These are phyloP conservation scores for Caenorhabditis briggsae DNA, from an alignment of 1,140 invertebrate species.

Conservation along the genomic window DNA sequence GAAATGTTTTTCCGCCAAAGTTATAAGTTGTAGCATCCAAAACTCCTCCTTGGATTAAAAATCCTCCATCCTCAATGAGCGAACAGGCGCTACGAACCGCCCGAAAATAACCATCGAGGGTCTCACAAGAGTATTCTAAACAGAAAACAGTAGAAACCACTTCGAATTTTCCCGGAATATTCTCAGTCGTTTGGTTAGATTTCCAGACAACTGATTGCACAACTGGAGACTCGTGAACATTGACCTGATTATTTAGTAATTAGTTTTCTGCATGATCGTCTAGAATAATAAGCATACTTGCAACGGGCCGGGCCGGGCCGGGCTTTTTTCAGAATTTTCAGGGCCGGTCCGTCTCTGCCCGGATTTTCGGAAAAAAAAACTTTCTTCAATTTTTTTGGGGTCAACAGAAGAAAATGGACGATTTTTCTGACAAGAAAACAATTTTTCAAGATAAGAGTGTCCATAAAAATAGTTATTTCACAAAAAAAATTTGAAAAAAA, in stretches of 20 bases:
- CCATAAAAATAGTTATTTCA: too few species aligned
- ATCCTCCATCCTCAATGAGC: slow-evolving; percentile 70
- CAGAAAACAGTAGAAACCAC: slow-evolving; percentile 75
- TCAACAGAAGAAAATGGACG: too few species aligned
- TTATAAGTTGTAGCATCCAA: slow-evolving; percentile 16
- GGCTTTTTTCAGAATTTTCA: too few species aligned
- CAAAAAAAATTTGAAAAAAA: too few species aligned
- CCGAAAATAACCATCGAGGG: slow-evolving; percentile 71
- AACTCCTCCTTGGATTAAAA: slow-evolving; percentile 65
- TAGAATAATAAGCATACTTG: too few species aligned
- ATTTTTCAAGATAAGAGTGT: too few species aligned
- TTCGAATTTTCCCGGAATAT: slow-evolving; percentile 63
- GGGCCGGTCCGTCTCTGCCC: too few species aligned
- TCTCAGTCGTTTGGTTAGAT: not conserved
- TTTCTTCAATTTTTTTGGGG: too few species aligned
- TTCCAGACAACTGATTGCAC: slow-evolving; percentile 69
- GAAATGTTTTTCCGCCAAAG: slow-evolving; percentile 54
- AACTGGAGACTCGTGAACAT: slow-evolving; percentile 72
- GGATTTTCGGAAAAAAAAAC: too few species aligned
- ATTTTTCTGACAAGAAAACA: too few species aligned
- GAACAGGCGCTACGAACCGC: slow-evolving; percentile 70
- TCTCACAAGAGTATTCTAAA: slow-evolving; percentile 76
- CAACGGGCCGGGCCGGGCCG: too few species aligned
- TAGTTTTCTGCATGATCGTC: too few species aligned
- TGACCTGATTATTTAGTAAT: slow-evolving; percentile 37